Percentiles rank a stretch among this genome's conserved stretches.
These are phyloP conservation scores for Machimus rusticus DNA, from an alignment of 2,888 invertebrate genomes.

Conservation along the genomic window DNA sequence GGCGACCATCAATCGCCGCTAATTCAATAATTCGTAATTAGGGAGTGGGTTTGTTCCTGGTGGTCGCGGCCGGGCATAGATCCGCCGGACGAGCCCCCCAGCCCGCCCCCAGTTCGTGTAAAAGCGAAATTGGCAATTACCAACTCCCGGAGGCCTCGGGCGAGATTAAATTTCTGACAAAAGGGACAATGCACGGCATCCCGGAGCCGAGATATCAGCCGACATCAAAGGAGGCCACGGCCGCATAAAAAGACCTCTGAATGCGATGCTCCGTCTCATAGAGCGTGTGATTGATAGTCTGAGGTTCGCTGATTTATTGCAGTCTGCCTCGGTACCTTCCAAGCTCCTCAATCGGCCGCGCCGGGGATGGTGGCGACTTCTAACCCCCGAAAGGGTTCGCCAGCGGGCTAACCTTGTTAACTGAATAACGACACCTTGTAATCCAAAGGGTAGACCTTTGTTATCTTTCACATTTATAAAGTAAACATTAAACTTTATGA, in stretches of 20 bases:
- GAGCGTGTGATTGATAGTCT: constrained; percentile 6
- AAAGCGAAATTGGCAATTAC: not conserved
- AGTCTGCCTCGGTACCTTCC: not conserved
- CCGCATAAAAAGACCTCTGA: not conserved
- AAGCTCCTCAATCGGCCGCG: not conserved
- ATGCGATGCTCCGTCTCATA: not conserved
- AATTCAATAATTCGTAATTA: constrained; percentile 16
- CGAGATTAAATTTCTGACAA: not conserved
- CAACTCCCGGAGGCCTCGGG: not conserved
- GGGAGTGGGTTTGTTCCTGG: not conserved
- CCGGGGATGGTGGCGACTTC: not conserved
- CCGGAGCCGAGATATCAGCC: not conserved
- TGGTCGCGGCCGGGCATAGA: not conserved
- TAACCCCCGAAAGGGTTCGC: not conserved
- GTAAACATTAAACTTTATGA: constrained; percentile 40
- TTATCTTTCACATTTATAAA: constrained; percentile 40
- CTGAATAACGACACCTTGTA: constrained; percentile 34
- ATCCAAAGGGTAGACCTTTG: constrained; percentile 37
- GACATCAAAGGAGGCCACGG: not conserved
- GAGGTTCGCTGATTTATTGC: constrained; percentile 5
- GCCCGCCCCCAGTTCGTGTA: not conserved
- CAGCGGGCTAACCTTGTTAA: constrained; percentile 27
- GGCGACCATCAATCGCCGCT: constrained; percentile 13
- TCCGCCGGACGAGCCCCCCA: not conserved
- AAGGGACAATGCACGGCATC: not conserved